Base-by-base conservation (phyloP, 1,140 invertebrate species). In the Cryptotermes secundus region DNA sequence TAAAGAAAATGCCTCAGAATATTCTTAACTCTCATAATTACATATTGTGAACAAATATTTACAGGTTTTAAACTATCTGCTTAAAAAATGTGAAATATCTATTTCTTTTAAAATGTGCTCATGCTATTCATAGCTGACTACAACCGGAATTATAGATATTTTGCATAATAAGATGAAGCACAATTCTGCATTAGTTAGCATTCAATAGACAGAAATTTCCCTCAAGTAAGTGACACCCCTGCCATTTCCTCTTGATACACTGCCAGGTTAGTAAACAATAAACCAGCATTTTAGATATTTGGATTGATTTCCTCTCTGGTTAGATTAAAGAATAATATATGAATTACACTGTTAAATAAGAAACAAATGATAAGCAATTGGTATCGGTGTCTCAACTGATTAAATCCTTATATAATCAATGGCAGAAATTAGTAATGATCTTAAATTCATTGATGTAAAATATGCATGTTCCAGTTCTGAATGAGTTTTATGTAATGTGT, bases 311-410 rank as follows among this genome's bases (percentile, higher is more conserved):
- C 26, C 10, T n/a, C 26, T 72, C 16, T 19, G 24, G 19, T 59
- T 59, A n/a, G 7, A 72, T 14, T 31, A 31, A 4, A 38, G 26
- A 72, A 16, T 72, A 72, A 31, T 72, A n/a, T 72, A 72, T 72
- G 59, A n/a, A 7, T 0, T 72, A 3, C 26, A 6, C 6, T 7
- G 16, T 31, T 9, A 72, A 72, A 72, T 72, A 72, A 72, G n/a
- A 72, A 72, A 72, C 59, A 72, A 72, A 72, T 72, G 59, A 72
- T 31, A 72, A 72, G 59, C 59, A 72, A 72, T 72, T 72, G n/a
- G 14, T n/a, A 72, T 49, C 3, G 1, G 10, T 19, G 22, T 49
- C 19, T 49, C 45, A 49, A 19, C 22, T 72, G 59, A 7, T 26
- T 26, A 59, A 59, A 26, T 16, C 53, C 53, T 10, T 72, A 31